Percentiles rank a stretch among this genome's conserved stretches.
phyloP scores from a whole-genome alignment of 2,113 vertebrate species.

The Forbesichthys agassizii region DNA sequence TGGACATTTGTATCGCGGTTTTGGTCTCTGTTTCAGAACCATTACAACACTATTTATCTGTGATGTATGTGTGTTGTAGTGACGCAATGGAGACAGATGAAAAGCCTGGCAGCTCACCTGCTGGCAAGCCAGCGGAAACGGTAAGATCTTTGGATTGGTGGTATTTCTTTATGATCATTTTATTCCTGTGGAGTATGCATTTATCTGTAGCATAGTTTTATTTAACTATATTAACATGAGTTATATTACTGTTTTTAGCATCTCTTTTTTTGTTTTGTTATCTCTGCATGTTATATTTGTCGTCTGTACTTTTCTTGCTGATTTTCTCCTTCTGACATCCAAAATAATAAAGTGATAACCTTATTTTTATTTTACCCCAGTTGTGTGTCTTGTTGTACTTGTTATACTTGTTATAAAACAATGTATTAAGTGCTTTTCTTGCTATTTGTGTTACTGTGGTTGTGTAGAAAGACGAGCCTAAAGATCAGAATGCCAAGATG shows the following conservation, averaged over 20 bases:
- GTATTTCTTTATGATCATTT: neutral
- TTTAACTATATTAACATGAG: no score
- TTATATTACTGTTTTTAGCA: no score
- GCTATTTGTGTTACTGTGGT: constrained; percentile 14
- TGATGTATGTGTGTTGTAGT: constrained; percentile 72
- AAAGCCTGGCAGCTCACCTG: constrained; percentile 81
- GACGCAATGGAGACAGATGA: constrained; percentile 97
- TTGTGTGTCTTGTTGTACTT: neutral
- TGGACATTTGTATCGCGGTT: no score
- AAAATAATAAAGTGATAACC: no score
- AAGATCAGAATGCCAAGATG: constrained; percentile 99
- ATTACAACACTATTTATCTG: neutral
- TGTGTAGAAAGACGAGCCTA: constrained; percentile 89
- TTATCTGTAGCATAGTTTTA: neutral
- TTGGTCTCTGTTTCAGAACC: neutral
- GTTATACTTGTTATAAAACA: neutral
- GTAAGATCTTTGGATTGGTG: constrained; percentile 66
- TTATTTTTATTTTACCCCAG: neutral
- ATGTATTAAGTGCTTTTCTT: neutral
- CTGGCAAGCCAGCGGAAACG: constrained; percentile 81
- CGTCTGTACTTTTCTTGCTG: no score
- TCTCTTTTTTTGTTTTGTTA: no score
- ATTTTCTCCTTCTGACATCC: no score
- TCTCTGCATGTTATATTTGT: no score
- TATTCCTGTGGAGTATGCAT: neutral